Percentiles rank a stretch among this genome's conserved stretches.
phyloP scores from a whole-genome alignment of 2,113 vertebrate species.

The Coptodon bakossiorum region DNA sequence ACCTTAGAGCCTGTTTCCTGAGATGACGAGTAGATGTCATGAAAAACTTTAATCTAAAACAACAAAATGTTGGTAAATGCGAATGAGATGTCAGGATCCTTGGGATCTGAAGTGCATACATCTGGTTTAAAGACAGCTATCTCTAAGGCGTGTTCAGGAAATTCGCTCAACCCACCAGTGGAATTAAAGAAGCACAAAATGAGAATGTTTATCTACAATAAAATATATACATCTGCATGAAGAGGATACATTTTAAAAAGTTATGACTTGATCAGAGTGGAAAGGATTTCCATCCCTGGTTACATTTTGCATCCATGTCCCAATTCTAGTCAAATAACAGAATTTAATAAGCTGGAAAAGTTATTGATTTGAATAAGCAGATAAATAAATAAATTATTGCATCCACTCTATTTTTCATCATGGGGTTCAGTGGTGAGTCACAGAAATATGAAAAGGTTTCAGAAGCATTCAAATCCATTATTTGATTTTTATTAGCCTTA shows the following conservation, averaged over 20 bases:
- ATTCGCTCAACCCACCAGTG: rapidly evolving
- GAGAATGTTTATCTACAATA: not conserved
- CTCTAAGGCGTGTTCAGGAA: not conserved
- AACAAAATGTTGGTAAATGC: not conserved
- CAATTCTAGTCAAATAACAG: not conserved
- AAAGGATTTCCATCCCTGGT: not conserved
- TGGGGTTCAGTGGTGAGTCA: not conserved
- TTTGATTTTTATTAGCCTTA: not conserved
- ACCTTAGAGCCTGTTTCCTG: not conserved
- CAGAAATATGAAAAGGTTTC: not conserved
- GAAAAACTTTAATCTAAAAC: not conserved
- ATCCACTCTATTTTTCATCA: not conserved
- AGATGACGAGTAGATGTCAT: not conserved
- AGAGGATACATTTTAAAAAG: not conserved
- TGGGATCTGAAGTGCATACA: not conserved
- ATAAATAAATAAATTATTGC: not conserved
- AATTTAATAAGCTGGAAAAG: not conserved
- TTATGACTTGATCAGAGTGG: not conserved
- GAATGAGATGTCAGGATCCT: not conserved
- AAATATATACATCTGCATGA: rapidly evolving
- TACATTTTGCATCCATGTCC: not conserved
- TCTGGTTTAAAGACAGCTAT: not conserved
- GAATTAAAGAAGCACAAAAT: not conserved
- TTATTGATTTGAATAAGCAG: not conserved
- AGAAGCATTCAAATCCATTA: rapidly evolving